Evolutionary conservation across 2,888 invertebrate species (phyloP).

Genomic region (Laothoe populi): DNA sequence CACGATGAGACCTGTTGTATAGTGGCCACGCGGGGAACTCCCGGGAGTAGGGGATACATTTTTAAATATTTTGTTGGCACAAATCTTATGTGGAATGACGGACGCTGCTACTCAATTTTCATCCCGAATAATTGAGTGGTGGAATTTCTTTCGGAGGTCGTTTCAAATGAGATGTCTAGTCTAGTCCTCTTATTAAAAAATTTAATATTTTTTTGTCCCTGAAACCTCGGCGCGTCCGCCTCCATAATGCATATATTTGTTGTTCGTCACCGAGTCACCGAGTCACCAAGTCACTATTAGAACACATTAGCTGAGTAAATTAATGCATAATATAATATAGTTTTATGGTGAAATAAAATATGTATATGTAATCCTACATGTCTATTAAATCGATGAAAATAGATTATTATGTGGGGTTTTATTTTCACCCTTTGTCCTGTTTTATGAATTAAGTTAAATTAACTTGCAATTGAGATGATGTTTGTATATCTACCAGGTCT

Average conservation of each 20-base stretch:
- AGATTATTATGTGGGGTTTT: slow-evolving; percentile 68
- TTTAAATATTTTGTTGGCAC: background rate
- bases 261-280: too few relatives aligned
- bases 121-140: background rate
- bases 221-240: slow-evolving; percentile 26
- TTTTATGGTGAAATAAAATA: slow-evolving; percentile 83
- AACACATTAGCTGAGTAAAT: slow-evolving; percentile 79
- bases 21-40: background rate
- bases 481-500: too few relatives aligned
- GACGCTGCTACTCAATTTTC: background rate
- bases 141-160: background rate
- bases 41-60: background rate
- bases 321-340: slow-evolving; percentile 78
- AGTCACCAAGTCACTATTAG: slow-evolving; percentile 79
- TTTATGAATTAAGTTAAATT: too few relatives aligned
- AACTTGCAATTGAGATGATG: too few relatives aligned
- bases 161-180: background rate
- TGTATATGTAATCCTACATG: slow-evolving; percentile 85
- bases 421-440: slow-evolving; percentile 40
- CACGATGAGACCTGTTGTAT: slow-evolving; percentile 47
- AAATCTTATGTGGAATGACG: background rate
- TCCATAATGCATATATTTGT: slow-evolving; percentile 57
- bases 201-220: slow-evolving; percentile 29
- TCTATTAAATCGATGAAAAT: slow-evolving; percentile 84
- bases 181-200: too few relatives aligned